Base-by-base conservation (phyloP, 2,888 invertebrate genomes). In the Dusona sp. region DNA sequence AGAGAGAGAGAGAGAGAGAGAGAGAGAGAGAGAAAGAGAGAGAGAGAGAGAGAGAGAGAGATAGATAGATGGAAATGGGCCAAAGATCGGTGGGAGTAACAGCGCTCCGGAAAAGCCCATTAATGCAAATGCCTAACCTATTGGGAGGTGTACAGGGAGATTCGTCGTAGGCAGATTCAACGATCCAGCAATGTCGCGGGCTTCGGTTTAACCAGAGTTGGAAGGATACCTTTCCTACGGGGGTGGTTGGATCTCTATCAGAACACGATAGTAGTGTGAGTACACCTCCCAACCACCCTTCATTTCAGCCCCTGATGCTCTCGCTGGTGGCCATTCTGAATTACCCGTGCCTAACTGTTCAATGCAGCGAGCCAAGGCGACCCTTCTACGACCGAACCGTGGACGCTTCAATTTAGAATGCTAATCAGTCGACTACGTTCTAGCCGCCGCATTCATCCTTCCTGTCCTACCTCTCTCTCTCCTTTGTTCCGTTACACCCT, bases 401-500 rank as follows among this genome's bases (percentile, higher is more conserved):
- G 81, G 93, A 91, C 92, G 94, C 93, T 93, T 93, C 93, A 93
- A 94, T 94, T 93, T 93, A 93, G 92, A 94, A 94, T 94, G 93
- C 94, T 94, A 94, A 94, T 94, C 93, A 93, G 93, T 89, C 89
- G 83, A 81, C 74, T 79, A 79, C 74, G 83, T 80, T 65, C 77
- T 85, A 82, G 19, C 84, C 54, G 45, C 45, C 51, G 68, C 79
- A 80, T 77, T 82, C 65, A 78, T 86, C 81, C 75, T 70, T 65
- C 70, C 67, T 48, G 13, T 22, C n/a, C 33, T 25, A 19, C 25
- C 54, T 33, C n/a, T 29, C 61, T 61, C 57, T 57, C 67, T n/a
- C 38, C 74, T 13, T 25, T 16, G 25, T 78, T 48, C 65, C 68
- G 83, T 80, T 64, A 9, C 38, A 33, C 57, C 74, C 25, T 51